Evolutionary conservation across 2,888 invertebrate genomes (phyloP).

Genomic region (Eupithecia exiguata): DNA sequence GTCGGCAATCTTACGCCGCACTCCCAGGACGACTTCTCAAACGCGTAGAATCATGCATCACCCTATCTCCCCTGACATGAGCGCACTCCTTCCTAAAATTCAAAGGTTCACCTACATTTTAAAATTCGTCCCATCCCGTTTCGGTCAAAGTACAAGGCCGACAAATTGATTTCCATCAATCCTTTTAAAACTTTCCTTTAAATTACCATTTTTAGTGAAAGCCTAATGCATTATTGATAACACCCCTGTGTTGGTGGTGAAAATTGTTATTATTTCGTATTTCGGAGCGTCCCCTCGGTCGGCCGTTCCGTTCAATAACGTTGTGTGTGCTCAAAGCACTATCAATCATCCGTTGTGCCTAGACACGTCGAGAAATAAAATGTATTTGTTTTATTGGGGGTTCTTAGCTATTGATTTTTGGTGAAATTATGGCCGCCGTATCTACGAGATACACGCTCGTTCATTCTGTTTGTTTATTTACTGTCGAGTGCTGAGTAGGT

Average conservation of each 20-base stretch:
- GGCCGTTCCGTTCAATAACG: constrained; percentile 69
- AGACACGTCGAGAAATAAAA: constrained; percentile 75
- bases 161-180: constrained; percentile 49
- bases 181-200: constrained; percentile 49
- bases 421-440: constrained; percentile 60
- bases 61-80: constrained; percentile 38
- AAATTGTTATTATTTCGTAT: constrained; percentile 65
- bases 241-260: constrained; percentile 50
- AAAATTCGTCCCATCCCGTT: constrained; percentile 34
- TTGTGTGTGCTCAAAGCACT: constrained; percentile 76
- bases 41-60: constrained; percentile 64
- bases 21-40: constrained; percentile 42
- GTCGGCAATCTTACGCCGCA: constrained; percentile 68
- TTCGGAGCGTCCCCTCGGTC: constrained; percentile 59
- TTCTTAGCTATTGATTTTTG: constrained; percentile 74
- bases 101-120: constrained; percentile 33
- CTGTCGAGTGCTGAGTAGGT: constrained; percentile 14
- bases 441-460: constrained; percentile 46
- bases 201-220: constrained; percentile 50
- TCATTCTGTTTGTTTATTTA: constrained; percentile 31
- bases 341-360: constrained; percentile 77
- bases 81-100: constrained; percentile 28
- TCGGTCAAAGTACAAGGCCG: constrained; percentile 21
- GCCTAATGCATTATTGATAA: constrained; percentile 64
- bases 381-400: constrained; percentile 74